Percentiles rank a stretch among this genome's conserved stretches.
Evolutionary conservation across 2,888 invertebrate species (phyloP).

Genomic region (Hoplodrina blanda): DNA sequence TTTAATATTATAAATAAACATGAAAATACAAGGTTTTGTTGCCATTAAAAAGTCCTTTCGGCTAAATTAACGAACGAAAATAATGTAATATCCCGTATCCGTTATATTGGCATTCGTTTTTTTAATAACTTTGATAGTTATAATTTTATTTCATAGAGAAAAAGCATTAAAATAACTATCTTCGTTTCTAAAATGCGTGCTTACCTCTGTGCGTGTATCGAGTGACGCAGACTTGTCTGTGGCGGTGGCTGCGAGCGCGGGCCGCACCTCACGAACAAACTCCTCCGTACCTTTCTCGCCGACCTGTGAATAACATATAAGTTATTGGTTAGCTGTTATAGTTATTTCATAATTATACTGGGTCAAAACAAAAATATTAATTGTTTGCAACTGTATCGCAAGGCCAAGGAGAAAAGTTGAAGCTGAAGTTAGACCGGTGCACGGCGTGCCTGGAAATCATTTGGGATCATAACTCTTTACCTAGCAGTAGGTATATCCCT

Average conservation of each 20-base stretch:
- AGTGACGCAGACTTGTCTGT: slow-evolving; percentile 94
- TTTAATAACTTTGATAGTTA: no score
- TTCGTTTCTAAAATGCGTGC: not conserved
- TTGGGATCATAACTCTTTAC: no score
- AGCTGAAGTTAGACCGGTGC: no score
- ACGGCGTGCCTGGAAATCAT: no score
- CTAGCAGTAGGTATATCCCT: not conserved
- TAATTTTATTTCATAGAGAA: no score
- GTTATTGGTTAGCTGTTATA: no score
- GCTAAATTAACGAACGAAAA: not conserved
- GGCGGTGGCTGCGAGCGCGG: slow-evolving; percentile 93
- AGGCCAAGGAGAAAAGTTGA: not conserved
- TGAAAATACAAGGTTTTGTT: no score
- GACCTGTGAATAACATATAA: slow-evolving; percentile 72
- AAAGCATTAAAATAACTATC: no score
- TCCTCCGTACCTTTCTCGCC: slow-evolving; percentile 92
- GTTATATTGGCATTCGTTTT: no score
- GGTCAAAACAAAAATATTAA: not conserved
- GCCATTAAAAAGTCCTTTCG: not conserved
- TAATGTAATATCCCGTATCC: not conserved
- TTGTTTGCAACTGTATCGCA: no score
- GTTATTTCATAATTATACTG: no score
- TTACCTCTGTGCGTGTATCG: slow-evolving; percentile 94
- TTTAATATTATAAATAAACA: no score
- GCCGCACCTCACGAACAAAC: slow-evolving; percentile 93